Evolutionary conservation across 2,113 vertebrate genomes (phyloP).

Genomic region (Puffinus mauretanicus): DNA sequence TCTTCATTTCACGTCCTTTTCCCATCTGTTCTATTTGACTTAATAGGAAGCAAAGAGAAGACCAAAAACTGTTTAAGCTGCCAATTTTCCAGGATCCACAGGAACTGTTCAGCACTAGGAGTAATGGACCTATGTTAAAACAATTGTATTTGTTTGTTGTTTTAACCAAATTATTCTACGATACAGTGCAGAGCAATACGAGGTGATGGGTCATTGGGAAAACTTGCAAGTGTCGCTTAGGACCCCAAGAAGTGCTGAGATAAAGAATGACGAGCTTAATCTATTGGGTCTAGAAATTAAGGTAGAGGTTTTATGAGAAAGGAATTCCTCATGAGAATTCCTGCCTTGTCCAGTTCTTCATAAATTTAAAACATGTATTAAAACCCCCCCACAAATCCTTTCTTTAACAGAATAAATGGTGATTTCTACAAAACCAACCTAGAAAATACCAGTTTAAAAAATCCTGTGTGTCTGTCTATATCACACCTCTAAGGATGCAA

Average conservation of each 20-base stretch:
- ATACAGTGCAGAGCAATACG: neutral
- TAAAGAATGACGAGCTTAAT: neutral
- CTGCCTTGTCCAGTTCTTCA: neutral
- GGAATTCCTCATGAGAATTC: neutral
- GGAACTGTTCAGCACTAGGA: neutral
- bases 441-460: neutral
- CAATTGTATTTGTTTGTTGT: neutral
- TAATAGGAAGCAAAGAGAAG: conserved; percentile 8
- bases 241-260: neutral
- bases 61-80: neutral
- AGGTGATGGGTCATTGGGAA: neutral
- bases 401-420: neutral
- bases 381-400: neutral
- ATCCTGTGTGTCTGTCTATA: neutral
- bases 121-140: neutral
- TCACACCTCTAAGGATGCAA: neutral
- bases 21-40: conserved; percentile 45
- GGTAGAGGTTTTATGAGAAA: neutral
- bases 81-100: neutral
- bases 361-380: neutral
- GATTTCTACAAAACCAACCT: neutral
- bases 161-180: neutral
- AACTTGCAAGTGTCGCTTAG: neutral
- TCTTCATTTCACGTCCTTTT: conserved; percentile 30
- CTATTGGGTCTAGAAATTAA: neutral